Evolutionary conservation across 2,888 invertebrate genomes (phyloP), one percentile per base, ranked within the genome.

Genomic region (Drosophila mimica): DNA sequence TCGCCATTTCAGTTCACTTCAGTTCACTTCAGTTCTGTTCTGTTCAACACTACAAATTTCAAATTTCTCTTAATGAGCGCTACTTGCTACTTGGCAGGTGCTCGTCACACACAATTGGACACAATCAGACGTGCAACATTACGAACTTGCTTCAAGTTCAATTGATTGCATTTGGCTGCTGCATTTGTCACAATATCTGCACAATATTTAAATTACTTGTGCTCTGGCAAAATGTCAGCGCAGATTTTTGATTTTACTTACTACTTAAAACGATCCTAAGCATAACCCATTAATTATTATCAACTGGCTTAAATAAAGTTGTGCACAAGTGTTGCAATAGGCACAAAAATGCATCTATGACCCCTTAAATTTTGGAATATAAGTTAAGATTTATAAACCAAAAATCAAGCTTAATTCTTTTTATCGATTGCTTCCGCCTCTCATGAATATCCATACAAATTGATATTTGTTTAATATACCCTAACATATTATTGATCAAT

Each of bases 1-100:
- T 46, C 33, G 11, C 48, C 52, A 34, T 30, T 30, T 3, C 38
- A 3, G 8, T 11, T 30, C n/a, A 62, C n/a, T 43, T 57, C 31
- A 33, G 11, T 13, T 46, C 31, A 33, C 7, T 13, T 46, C 13
- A 30, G 3, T 7, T 36, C 28, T 46, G 25, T 38, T 43, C 57
- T 43, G 20, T 53, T 15, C 17, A 52, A 15, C 43, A 46, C 51
- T 28, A 33, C 28, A 30, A 51, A 43, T 43, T 28, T 36, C 20
- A 7, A 8, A 56, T 48, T 65, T 49, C 48, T 46, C 38, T 65
- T 70, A 71, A 76, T 76, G 70, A 74, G 53, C 70, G 63, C 69
- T 51, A 57, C 68, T 67, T 67, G 66, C 43, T 53, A 67, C 38
- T 69, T 68, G 69, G 33, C 69, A 68, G 68, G 68, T 68, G 69